Evolutionary conservation across 2,113 vertebrate genomes (phyloP).

Genomic region (Nymphicus hollandicus): DNA sequence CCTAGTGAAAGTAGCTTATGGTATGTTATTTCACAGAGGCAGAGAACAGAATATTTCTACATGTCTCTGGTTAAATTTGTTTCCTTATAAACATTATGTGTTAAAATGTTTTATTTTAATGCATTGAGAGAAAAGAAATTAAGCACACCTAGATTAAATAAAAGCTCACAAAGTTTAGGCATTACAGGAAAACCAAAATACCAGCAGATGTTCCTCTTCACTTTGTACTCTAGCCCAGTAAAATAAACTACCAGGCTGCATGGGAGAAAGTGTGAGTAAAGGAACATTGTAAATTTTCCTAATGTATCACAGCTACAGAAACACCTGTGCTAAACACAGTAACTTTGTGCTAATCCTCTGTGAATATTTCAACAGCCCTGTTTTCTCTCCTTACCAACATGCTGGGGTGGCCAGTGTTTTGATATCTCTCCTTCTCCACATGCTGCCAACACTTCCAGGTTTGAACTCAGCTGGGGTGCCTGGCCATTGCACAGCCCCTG

Average conservation of each 20-base stretch:
- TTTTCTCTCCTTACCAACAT: neutral
- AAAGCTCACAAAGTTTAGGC: neutral
- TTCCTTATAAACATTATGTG: neutral
- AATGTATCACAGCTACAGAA: constrained; percentile 55
- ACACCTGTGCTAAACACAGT: constrained; percentile 50
- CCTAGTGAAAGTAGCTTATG: neutral
- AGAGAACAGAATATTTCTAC: neutral
- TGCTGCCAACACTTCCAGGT: neutral
- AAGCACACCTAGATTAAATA: constrained; percentile 8
- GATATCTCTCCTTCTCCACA: neutral
- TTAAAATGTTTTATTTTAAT: neutral
- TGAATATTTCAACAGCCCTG: constrained; percentile 31
- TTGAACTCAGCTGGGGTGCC: neutral
- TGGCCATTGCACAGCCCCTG: neutral
- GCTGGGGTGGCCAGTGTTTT: neutral
- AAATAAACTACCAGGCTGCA: constrained; percentile 54
- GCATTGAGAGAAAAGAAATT: neutral
- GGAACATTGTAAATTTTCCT: constrained; percentile 49
- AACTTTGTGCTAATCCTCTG: constrained; percentile 57
- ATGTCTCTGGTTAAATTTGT: neutral
- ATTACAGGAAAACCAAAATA: constrained; percentile 39
- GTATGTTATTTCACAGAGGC: neutral
- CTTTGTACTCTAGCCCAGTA: constrained; percentile 34
- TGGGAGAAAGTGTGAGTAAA: constrained; percentile 45
- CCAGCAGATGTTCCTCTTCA: constrained; percentile 11